Base-by-base conservation (phyloP, 2,888 invertebrate species). In the Ceraclea dissimilis region DNA sequence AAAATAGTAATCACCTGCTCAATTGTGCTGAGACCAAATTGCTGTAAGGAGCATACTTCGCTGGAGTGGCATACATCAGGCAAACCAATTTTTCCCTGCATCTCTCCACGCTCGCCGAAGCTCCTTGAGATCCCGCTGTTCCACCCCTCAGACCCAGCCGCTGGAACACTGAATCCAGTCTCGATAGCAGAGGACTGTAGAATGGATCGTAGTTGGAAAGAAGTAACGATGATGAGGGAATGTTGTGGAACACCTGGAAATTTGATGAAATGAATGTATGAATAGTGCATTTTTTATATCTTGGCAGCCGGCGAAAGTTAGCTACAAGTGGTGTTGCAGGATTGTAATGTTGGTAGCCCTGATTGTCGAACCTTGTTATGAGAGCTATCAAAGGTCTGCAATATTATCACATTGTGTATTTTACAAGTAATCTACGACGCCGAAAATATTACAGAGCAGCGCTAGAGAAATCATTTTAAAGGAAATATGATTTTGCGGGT, bases 141-240 rank as follows among this genome's bases (percentile, higher is more conserved):
- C 66, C 64, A 84, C 81, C 80, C 1, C 80, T 79, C 18, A 86
- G 74, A 39, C 90, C 88, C 8, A 78, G 71, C 64, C 79, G 76
- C 49, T 86, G 85, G 71, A 91, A 92, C 47, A 92, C 89, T 0
- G 90, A 86, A 65, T 92, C 93, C 54, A 93, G 78, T 16, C 93
- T 78, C 0, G 92, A 93, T 16, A 93, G 71, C 20, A 93, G 69
- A 0, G 93, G 93, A 62, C 91, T 91, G 71, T 93, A 93, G 74
- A 93, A 93, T 0, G 93, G 92, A 69, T 93, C 93, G 71, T 90
- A 93, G 70, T 88, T 90, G 62, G 89, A 88, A 56, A 92, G 74
- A 52, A 91, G 79, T 70, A 91, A 74, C 1, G 90, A 90, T 1
- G 90, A 90, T 21, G 85, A 81, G 22, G 91, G 91, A 64, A 92